A percentile compares a stretch with the other conserved stretches of the same genome.
Conservation (phyloP, 2,797 vertebrate species). For the Anomalospiza imberbis region DNA sequence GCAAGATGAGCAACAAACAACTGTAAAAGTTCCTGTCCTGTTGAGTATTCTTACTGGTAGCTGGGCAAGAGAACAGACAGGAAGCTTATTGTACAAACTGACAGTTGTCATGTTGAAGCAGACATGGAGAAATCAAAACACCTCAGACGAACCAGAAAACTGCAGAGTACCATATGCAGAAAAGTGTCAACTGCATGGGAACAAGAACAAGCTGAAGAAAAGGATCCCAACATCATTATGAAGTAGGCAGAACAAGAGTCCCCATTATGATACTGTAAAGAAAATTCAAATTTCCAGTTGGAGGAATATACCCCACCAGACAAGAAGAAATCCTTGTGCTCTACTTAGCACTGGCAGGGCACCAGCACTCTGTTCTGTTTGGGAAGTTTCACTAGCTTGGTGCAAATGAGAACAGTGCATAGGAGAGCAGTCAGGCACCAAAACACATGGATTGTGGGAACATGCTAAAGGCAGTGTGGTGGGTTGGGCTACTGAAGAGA, state of each 20-base stretch:
- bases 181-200: not conserved
- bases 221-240: not conserved
- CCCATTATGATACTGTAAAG: not conserved
- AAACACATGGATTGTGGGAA: not conserved
- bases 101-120: not conserved
- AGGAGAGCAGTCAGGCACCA: fast-evolving
- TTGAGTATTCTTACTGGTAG: not conserved
- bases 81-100: not conserved
- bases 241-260: not conserved
- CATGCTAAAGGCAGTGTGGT: fast-evolving
- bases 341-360: not conserved
- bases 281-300: not conserved
- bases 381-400: not conserved
- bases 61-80: not conserved
- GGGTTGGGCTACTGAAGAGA: not conserved
- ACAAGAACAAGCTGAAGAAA: not conserved
- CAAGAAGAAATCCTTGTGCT: not conserved
- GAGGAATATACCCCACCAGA: not conserved
- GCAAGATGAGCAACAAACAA: not conserved
- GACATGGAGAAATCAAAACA: not conserved
- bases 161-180: not conserved
- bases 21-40: not conserved
- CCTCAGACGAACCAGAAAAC: not conserved
- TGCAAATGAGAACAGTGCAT: not conserved
- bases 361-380: not conserved